These are phyloP conservation scores for Tyria jacobaeae DNA, from an alignment of 2,888 invertebrate genomes.

Conservation along the genomic window DNA sequence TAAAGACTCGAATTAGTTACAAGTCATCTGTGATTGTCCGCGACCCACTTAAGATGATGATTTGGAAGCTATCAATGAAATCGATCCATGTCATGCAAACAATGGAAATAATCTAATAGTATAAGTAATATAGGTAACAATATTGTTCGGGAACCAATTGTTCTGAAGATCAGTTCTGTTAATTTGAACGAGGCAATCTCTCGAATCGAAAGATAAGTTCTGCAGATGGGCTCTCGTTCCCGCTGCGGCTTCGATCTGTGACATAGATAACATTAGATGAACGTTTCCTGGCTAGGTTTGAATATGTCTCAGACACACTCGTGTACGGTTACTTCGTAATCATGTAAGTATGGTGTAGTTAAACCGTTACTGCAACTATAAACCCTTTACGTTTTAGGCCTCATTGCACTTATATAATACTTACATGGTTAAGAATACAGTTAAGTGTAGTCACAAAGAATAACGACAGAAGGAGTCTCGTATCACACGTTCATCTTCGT, in stretches of 20 bases:
- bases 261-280: slow-evolving; percentile 71
- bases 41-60: slow-evolving; percentile 61
- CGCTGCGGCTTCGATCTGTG: slow-evolving; percentile 67
- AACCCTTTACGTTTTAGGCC: slow-evolving; percentile 36
- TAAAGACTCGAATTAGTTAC: slow-evolving; percentile 51
- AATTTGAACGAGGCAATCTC: slow-evolving; percentile 64
- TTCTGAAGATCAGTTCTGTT: slow-evolving; percentile 64
- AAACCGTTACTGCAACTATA: slow-evolving; percentile 38
- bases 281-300: slow-evolving; percentile 64
- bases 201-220: slow-evolving; percentile 63
- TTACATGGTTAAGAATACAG: slow-evolving; percentile 20
- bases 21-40: slow-evolving; percentile 53
- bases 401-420: slow-evolving; percentile 8
- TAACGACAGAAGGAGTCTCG: slow-evolving; percentile 37
- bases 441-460: slow-evolving; percentile 38
- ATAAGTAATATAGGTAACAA: slow-evolving; percentile 54
- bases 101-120: slow-evolving; percentile 70
- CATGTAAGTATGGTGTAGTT: slow-evolving; percentile 34
- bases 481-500: slow-evolving; percentile 51
- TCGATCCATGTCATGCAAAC: slow-evolving; percentile 58
- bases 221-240: slow-evolving; percentile 63
- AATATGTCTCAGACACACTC: slow-evolving; percentile 52
- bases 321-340: slow-evolving; percentile 42
- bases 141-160: slow-evolving; percentile 60
- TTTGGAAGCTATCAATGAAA: slow-evolving; percentile 62